A percentile compares a stretch with the other conserved stretches of the same genome.
Evolutionary conservation across 2,888 invertebrate species (phyloP).

Genomic region (Synergus japonicus): DNA sequence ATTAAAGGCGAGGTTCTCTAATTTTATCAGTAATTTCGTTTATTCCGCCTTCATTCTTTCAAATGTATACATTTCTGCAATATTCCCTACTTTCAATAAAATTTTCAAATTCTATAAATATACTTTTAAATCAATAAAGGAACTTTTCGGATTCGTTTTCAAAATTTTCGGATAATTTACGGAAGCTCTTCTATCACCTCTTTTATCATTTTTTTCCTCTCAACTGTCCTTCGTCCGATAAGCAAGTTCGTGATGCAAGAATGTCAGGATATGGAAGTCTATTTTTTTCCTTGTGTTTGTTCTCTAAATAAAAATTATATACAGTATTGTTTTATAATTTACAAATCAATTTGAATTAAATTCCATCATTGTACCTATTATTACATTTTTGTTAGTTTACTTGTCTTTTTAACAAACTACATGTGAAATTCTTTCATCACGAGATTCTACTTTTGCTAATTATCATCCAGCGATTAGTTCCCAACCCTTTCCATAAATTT

Average conservation of each 20-base stretch:
- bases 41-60: not conserved
- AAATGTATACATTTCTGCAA: not conserved
- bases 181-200: not conserved
- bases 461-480: slow-evolving; percentile 11
- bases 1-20: slow-evolving; percentile 5
- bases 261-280: not conserved
- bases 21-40: slow-evolving; percentile 5
- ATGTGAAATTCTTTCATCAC: slow-evolving; percentile 30
- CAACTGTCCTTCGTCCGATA: slow-evolving; percentile 1
- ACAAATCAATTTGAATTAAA: not conserved
- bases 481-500: slow-evolving; percentile 48
- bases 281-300: not conserved
- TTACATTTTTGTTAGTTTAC: not conserved
- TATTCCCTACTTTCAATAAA: not conserved
- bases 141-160: not conserved
- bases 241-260: not conserved
- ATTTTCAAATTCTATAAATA: not conserved
- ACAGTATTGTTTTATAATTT: not conserved
- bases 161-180: not conserved
- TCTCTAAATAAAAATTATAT: not conserved
- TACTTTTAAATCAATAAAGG: not conserved
- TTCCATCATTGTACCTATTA: not conserved
- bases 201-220: slow-evolving; percentile 16
- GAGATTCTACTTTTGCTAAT: not conserved
- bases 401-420: not conserved